Evolutionary conservation across 2,888 invertebrate species (phyloP), one percentile per base, ranked within the genome.

Genomic region (Minunthozetes semirufus): DNA sequence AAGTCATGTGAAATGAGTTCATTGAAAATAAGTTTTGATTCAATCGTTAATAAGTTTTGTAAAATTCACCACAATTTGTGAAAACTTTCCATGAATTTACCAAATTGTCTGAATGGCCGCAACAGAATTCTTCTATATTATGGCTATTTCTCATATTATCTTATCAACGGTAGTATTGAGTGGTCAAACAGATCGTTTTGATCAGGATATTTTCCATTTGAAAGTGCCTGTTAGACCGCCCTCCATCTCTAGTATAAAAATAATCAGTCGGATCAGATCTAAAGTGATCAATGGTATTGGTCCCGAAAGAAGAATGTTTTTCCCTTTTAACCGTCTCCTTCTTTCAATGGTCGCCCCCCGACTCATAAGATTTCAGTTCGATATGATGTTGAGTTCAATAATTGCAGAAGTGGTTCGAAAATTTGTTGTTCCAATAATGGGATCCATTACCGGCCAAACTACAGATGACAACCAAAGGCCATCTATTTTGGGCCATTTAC

Each of bases 351-450:
- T 77, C 0, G 77, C 76, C 8, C 77, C 77, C n/a, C 59, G 76
- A 22, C 50, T 77, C 19, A 73, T 77, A 71, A 50, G 76, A 27
- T 76, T 66, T 33, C 77, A 77, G 25, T 73, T 77, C 13, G 77
- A 77, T 74, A 73, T 77, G 76, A 76, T 77, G 76, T 33, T 77
- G 38, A 70, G 56, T 15, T 68, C 77, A 1, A 72, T 77, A 15
- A 56, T 77, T 8, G 29, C 75, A 5, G 77, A 77, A 66, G 38
- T 77, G 9, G 70, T 77, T 33, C 59, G 74, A 8, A 77, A 77
- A 53, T 53, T 77, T 48, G 33, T 77, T 11, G 38, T 76, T 4
- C 77, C 77, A 0, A n/a, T 76, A 8, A 70, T 70, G 46, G 48
- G 70, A 11, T 25, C 70, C 1, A 22, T 70, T 3, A 27, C 70